These are phyloP conservation scores for Campoplex nolae DNA, from an alignment of 2,888 invertebrate genomes.

Conservation along the genomic window DNA sequence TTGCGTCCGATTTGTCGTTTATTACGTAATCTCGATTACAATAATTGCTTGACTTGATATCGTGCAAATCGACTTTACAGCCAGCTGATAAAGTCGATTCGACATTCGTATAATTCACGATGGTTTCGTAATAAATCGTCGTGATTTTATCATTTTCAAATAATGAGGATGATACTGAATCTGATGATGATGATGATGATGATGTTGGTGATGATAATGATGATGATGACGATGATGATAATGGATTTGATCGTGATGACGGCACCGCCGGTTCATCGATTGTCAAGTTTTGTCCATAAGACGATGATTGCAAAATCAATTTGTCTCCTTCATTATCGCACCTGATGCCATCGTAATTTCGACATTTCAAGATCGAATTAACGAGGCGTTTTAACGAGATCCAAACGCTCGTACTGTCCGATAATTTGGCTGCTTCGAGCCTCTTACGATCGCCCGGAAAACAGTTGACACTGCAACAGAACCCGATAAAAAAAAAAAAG, in stretches of 20 bases:
- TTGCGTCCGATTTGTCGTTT: conserved; percentile 59
- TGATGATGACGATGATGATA: conserved; percentile 18
- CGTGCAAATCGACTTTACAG: conserved; percentile 57
- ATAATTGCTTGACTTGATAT: conserved; percentile 58
- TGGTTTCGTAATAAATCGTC: conserved; percentile 46
- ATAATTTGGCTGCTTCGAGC: conserved; percentile 60
- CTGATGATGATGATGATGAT: conserved; percentile 17
- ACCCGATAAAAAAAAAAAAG: conserved; percentile 37
- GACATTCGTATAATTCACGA: conserved; percentile 50
- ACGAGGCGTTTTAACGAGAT: conserved; percentile 50
- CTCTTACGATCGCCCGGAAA: conserved; percentile 84
- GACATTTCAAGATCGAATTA: conserved; percentile 57
- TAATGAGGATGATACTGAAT: conserved; percentile 13
- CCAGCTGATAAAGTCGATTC: conserved; percentile 63
- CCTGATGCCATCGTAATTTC: conserved; percentile 29
- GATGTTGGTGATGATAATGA: conserved; percentile 1
- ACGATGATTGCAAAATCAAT: conserved; percentile 61
- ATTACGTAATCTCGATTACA: conserved; percentile 42
- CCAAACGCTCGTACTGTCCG: conserved; percentile 38
- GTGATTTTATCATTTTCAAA: conserved; percentile 30
- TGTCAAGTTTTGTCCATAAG: conserved; percentile 62
- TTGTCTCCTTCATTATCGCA: conserved; percentile 33
- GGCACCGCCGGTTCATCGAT: conserved; percentile 67
- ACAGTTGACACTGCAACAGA: conserved; percentile 84
- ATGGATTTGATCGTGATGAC: conserved; percentile 40